Base-by-base conservation (phyloP, 1,140 invertebrate species). In the Lordiphosa clarofinis region DNA sequence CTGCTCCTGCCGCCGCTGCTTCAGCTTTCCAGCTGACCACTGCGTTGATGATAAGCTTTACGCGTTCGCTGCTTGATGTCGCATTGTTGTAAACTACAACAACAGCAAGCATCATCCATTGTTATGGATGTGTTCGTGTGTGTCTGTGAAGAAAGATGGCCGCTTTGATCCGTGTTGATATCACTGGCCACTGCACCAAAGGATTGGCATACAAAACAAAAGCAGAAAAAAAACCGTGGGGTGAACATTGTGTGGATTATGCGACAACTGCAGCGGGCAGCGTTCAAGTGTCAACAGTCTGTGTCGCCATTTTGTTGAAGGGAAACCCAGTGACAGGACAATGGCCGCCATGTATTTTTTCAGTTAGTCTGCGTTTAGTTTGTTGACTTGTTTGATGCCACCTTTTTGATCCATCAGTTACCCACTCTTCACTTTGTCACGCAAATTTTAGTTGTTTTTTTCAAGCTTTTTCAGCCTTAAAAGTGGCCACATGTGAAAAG, bases 41-140 rank as follows among this genome's bases (percentile, higher is more conserved):
- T 72, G 72, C 68, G 78, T 70, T 81, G 76, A 76, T 82, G 76
- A 82, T 82, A 82, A 82, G 76, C 76, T 82, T 82, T 73, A 82
- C 69, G 76, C 76, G 73, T 84, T 72, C 59, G 50, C 68, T 75
- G 75, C 78, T 76, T 64, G 64, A 67, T 72, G 68, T 63, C 68
- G 68, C 78, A 84, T 81, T 81, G 62, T 82, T 61, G 42, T 66
- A 54, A 65, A 56, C 42, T 62, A 62, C 63, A 56, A 31, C 68
- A 71, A 55, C 56, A 56, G 44, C 58, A 56, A 33, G 33, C 53
- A 49, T 37, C 53, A 43, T 39, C 35, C 52, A 59, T 52, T 11
- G 11, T 53, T 53, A 40, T 35, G 7, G 37, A 9, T 24, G 39
- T 61, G 28, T 19, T 9, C 36, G 48, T 47, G 9, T 65, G 62